A percentile compares a stretch with the other conserved stretches of the same genome.
Conservation (phyloP, 2,797 vertebrate species). For the Nothura maculosa region DNA sequence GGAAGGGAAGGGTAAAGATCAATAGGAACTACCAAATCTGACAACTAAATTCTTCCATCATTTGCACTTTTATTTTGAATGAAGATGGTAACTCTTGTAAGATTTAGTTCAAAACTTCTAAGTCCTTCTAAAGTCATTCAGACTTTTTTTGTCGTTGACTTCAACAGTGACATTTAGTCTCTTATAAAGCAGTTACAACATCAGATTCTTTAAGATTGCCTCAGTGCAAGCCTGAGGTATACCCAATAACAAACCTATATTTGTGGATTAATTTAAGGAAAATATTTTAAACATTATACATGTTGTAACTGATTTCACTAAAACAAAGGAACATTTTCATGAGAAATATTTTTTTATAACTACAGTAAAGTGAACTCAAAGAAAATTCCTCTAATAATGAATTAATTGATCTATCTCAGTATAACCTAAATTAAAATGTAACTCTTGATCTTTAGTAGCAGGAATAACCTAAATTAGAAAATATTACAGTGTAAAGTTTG, state of each 20-base stretch:
- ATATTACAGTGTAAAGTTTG: neutral
- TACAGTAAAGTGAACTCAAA: accelerated
- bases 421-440: neutral
- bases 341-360: neutral
- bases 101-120: neutral
- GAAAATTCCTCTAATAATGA: neutral
- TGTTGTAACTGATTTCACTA: neutral
- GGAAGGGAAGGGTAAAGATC: neutral
- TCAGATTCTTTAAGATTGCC: neutral
- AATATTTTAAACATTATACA: neutral
- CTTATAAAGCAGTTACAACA: neutral
- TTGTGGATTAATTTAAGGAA: neutral
- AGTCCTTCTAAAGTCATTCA: neutral
- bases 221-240: neutral
- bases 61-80: neutral
- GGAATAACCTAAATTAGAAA: neutral
- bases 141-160: neutral
- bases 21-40: neutral
- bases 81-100: neutral
- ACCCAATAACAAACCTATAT: neutral
- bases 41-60: neutral
- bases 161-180: neutral
- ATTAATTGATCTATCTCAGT: neutral
- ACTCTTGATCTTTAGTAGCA: neutral
- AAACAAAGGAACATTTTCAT: neutral